These are phyloP conservation scores for Phalanger gymnotis DNA, from an alignment of 2,797 vertebrate genomes.

Conservation along the genomic window DNA sequence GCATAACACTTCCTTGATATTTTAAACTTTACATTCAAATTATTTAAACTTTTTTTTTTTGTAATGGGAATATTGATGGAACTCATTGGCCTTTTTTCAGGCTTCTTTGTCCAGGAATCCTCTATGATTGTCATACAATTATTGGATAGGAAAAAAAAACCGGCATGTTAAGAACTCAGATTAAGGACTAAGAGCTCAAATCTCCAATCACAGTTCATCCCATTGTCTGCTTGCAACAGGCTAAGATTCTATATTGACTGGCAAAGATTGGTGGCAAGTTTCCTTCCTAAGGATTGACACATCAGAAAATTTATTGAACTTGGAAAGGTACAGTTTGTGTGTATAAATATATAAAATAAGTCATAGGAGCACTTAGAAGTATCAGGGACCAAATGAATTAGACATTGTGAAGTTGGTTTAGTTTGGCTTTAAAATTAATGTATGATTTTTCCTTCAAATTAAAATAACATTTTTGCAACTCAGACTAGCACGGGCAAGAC, in stretches of 20 bases:
- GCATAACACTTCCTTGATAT: not conserved
- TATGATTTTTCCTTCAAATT: slow-evolving; percentile 78
- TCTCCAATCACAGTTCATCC: not conserved
- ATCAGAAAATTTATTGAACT: not conserved
- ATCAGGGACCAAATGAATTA: slow-evolving; percentile 46
- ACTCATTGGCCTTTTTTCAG: not conserved
- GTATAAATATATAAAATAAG: not conserved
- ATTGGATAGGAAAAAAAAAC: slow-evolving; percentile 33
- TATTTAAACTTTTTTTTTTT: not conserved
- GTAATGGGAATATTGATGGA: not conserved
- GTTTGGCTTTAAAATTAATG: slow-evolving; percentile 40
- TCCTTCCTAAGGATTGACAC: not conserved
- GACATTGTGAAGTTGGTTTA: slow-evolving; percentile 8
- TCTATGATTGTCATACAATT: not conserved
- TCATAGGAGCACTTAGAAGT: not conserved
- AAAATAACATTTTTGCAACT: slow-evolving; percentile 69
- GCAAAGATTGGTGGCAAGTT: slow-evolving; percentile 21
- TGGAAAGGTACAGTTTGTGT: not conserved
- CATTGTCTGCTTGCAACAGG: not conserved
- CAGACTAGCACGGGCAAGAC: slow-evolving; percentile 71
- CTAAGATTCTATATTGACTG: slow-evolving; percentile 13
- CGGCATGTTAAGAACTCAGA: not conserved
- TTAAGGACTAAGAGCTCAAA: not conserved
- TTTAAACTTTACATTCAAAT: not conserved
- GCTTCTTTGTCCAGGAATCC: not conserved